Evolutionary conservation across 2,113 vertebrate species (phyloP).

Genomic region (Illadopsis cleaveri): DNA sequence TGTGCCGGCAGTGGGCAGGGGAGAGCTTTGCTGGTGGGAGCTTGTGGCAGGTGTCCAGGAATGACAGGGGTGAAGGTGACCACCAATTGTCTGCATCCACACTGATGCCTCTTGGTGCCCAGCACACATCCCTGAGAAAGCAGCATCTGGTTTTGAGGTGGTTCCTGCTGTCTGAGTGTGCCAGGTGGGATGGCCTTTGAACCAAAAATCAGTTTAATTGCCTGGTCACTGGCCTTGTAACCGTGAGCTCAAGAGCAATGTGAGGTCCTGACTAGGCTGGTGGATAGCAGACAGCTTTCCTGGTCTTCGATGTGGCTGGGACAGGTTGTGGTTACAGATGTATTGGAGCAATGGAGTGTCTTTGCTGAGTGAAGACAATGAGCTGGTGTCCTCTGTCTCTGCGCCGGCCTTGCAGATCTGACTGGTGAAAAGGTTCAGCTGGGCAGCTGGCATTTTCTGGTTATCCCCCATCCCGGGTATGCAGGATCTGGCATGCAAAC

Average conservation of each 20-base stretch:
- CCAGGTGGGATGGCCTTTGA: not conserved
- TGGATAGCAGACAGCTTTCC: not conserved
- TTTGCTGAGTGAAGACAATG: not conserved
- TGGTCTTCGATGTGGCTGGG: not conserved
- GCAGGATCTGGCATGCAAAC: not conserved
- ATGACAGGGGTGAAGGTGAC: fast-evolving
- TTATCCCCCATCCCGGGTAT: fast-evolving
- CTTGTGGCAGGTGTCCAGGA: not conserved
- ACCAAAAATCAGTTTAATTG: not conserved
- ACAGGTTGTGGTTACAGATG: fast-evolving
- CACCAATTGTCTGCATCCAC: fast-evolving
- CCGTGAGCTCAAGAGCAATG: fast-evolving
- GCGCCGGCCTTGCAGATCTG: fast-evolving
- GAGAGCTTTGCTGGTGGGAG: not conserved
- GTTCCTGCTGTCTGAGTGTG: not conserved
- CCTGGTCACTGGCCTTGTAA: not conserved
- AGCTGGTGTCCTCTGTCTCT: fast-evolving
- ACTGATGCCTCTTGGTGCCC: not conserved
- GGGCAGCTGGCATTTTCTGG: fast-evolving
- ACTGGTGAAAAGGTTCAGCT: not conserved
- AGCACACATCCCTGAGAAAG: not conserved
- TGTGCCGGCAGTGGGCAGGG: fast-evolving
- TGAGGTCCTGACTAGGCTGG: not conserved
- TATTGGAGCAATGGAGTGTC: not conserved
- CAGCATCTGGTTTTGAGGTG: not conserved